Base-by-base conservation (phyloP, 2,113 vertebrate species). In the Grallaria varia region DNA sequence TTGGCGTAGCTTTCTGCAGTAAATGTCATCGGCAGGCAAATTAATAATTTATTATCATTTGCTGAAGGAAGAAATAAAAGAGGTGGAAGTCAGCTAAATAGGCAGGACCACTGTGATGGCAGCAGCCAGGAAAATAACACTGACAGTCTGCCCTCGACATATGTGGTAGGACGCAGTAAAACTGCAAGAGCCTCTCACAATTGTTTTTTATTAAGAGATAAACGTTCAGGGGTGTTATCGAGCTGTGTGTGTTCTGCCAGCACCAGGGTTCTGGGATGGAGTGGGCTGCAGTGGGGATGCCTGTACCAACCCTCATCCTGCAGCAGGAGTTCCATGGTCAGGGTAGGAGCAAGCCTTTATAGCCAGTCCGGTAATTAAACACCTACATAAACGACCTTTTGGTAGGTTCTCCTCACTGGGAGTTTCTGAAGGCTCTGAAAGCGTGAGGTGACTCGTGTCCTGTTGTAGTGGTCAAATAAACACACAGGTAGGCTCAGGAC, bases 41-140 rank as follows among this genome's bases (percentile, higher is more conserved):
- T 95, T 93, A 96, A 79, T 95, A 77, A 89, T 94, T 93, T 95
- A 76, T 95, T 96, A 74, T 67, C 92, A 53, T 92, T 87, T 96
- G 91, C 74, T 56, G 31, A 39, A 83, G 44, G 62, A 73, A 89
- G 94, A 85, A 94, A 44, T 69, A 55, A 74, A 84, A 94, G 82
- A 86, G 14, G 20, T 76, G 55, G 30, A 71, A 87, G 37, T 68
- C 44, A 77, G 55, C 80, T 89, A 64, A 94, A 27, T 12, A 58
- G 58, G 87, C 67, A 93, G 42, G 21, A 18, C 71, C 10, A 18
- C 27, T 2, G 39, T 44, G 60, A 42, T 24, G 75, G 53, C 79
- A 64, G 81, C 72, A 83, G 37, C 24, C 39, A 49, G 19, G 66
- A 40, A 77, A 78, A 49, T 64, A 67, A 24, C 22, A 6, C 30